Percentiles rank a stretch among this genome's conserved stretches.
Evolutionary conservation across 1,140 invertebrate genomes (phyloP).

Genomic region (Drosophila grimshawi): DNA sequence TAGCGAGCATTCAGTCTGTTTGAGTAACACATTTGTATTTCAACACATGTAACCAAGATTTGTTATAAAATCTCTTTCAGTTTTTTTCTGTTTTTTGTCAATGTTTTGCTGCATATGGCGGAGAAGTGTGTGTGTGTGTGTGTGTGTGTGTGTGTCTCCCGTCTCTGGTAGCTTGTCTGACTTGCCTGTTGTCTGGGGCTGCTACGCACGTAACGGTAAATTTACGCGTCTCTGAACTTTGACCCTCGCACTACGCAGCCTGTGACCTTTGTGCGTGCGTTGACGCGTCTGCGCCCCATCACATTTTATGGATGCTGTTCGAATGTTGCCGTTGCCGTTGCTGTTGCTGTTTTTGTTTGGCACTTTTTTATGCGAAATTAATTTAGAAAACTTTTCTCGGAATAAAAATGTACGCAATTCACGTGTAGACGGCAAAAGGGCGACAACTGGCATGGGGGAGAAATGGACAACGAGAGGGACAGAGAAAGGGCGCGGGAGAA

Average conservation of each 20-base stretch:
- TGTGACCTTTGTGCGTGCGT: constrained; percentile 67
- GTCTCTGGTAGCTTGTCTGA: too few species aligned
- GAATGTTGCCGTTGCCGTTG: constrained; percentile 23
- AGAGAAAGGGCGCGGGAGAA: not conserved
- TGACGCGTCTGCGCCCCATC: constrained; percentile 47
- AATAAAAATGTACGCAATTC: constrained; percentile 48
- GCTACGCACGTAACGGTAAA: constrained; percentile 61
- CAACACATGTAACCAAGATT: not conserved
- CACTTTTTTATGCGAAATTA: constrained; percentile 75
- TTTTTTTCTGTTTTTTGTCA: not conserved
- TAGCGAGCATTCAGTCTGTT: not conserved
- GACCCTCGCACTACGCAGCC: constrained; percentile 61
- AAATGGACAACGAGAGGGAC: not conserved
- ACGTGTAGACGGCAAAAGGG: constrained; percentile 3
- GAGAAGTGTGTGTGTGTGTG: too few species aligned
- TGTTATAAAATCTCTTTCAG: not conserved
- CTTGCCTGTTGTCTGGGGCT: constrained; percentile 12
- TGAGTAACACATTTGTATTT: not conserved
- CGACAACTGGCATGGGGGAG: not conserved
- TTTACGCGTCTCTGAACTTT: constrained; percentile 76
- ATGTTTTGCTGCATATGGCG: not conserved
- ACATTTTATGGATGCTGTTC: constrained; percentile 62
- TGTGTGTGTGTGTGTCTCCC: not conserved
- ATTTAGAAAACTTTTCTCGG: constrained; percentile 70
- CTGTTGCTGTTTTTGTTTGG: constrained; percentile 51